These are phyloP conservation scores for Acrocephalus kingi DNA, from an alignment of 2,113 vertebrate species.

Conservation along the genomic window DNA sequence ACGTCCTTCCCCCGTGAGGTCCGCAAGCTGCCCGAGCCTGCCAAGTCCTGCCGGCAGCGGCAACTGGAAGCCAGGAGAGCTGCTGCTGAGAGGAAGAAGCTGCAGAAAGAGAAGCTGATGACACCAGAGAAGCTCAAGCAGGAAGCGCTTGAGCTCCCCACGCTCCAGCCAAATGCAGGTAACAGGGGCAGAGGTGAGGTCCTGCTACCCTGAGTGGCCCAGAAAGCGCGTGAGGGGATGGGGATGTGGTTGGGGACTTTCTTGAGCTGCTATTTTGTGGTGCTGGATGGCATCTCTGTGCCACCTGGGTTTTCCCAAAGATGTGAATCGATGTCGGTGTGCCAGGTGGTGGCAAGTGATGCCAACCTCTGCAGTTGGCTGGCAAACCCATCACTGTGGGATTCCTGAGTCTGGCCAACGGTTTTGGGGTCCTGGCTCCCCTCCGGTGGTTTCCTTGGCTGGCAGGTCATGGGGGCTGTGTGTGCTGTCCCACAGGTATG, in stretches of 20 bases:
- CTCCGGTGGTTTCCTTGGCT: accelerated
- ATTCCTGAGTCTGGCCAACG: accelerated
- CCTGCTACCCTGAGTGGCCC: accelerated
- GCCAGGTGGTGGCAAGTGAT: accelerated
- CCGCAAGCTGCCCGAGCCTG: constrained; percentile 91
- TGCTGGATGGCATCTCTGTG: not conserved
- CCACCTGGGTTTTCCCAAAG: accelerated
- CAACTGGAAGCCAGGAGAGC: constrained; percentile 93
- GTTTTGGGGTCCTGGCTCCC: not conserved
- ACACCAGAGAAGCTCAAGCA: constrained; percentile 88
- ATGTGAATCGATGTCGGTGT: accelerated
- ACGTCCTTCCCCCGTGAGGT: constrained; percentile 91
- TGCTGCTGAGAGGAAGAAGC: constrained; percentile 90
- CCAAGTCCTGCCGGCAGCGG: constrained; percentile 94
- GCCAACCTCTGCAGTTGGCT: not conserved
- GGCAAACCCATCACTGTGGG: accelerated
- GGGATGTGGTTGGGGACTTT: not conserved
- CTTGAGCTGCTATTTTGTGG: not conserved
- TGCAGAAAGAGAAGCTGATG: constrained; percentile 87
- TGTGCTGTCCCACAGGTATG: constrained; percentile 68
- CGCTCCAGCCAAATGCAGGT: constrained; percentile 73
- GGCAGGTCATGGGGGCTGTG: not conserved
- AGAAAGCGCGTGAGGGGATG: accelerated
- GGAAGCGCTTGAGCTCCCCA: constrained; percentile 73
- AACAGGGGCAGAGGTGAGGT: not conserved